phyloP scores from a whole-genome alignment of 2,797 vertebrate species.

The Nyctalus aviator region DNA sequence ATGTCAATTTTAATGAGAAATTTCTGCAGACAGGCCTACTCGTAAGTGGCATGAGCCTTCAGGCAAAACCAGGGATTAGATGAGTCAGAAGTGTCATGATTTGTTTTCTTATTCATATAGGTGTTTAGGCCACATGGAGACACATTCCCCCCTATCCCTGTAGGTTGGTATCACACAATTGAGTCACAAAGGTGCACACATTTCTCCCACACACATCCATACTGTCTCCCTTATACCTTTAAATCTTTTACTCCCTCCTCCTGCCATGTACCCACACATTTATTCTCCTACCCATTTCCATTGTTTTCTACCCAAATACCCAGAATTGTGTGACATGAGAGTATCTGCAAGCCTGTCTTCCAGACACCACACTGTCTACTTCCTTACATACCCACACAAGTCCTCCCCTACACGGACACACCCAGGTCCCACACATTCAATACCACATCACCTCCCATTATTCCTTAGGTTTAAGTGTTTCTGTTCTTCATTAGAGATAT shows the following conservation, averaged over 20 bases:
- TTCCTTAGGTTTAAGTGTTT: conserved; percentile 16
- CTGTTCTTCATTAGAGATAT: not conserved
- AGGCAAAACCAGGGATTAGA: conserved; percentile 77
- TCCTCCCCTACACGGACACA: not conserved
- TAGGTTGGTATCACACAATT: not conserved
- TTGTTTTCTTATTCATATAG: conserved; percentile 35
- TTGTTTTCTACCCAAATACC: conserved; percentile 32
- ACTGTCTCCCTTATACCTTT: not conserved
- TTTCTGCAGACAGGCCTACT: conserved; percentile 67
- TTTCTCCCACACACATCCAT: not conserved
- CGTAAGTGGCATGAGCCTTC: conserved; percentile 81
- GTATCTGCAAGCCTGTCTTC: not conserved
- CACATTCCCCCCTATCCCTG: not conserved
- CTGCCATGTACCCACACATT: no score
- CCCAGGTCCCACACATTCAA: not conserved
- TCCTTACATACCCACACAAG: not conserved
- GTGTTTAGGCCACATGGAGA: not conserved
- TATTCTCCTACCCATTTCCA: not conserved
- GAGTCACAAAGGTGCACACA: not conserved
- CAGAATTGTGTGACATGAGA: not conserved
- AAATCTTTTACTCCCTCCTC: not conserved
- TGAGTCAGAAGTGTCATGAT: conserved; percentile 81
- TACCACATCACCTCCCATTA: not conserved
- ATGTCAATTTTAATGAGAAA: conserved; percentile 80
- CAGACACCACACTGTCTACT: not conserved